These are phyloP conservation scores for Pipa parva DNA, from an alignment of 2,113 vertebrate species.

Conservation along the genomic window DNA sequence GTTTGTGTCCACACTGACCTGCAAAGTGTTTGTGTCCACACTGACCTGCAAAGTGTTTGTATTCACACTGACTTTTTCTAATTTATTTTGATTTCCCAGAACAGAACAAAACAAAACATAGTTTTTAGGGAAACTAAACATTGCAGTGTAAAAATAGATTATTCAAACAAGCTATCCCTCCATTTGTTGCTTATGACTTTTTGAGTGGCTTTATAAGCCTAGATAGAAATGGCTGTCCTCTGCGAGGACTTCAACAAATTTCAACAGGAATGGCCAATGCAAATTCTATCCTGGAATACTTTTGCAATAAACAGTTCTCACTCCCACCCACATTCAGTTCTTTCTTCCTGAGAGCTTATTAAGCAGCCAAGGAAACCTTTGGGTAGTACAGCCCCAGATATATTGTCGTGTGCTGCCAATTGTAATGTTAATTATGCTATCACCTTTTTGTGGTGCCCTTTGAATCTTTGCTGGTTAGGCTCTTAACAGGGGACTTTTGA, in stretches of 20 bases:
- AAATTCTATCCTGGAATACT: conserved; percentile 5
- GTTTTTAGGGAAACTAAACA: too few relatives aligned
- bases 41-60: too few relatives aligned
- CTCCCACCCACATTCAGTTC: conserved; percentile 23
- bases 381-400: conserved; percentile 18
- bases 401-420: conserved; percentile 39
- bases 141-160: too few relatives aligned
- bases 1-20: too few relatives aligned
- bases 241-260: conserved; percentile 8
- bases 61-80: too few relatives aligned
- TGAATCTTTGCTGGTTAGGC: conserved; percentile 37
- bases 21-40: too few relatives aligned
- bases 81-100: too few relatives aligned
- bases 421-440: conserved; percentile 39
- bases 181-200: too few relatives aligned
- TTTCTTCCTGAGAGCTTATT: conserved; percentile 10
- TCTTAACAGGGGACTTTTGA: conserved; percentile 33
- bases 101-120: too few relatives aligned
- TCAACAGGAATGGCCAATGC: not conserved
- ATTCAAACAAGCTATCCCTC: too few relatives aligned
- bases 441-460: conserved; percentile 36
- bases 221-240: too few relatives aligned
- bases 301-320: conserved; percentile 6
- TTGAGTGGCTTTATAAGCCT: too few relatives aligned
- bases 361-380: conserved; percentile 8